Evolutionary conservation across 2,888 invertebrate genomes (phyloP), one percentile per base, ranked within the genome.

Genomic region (Xiphydria camelus): DNA sequence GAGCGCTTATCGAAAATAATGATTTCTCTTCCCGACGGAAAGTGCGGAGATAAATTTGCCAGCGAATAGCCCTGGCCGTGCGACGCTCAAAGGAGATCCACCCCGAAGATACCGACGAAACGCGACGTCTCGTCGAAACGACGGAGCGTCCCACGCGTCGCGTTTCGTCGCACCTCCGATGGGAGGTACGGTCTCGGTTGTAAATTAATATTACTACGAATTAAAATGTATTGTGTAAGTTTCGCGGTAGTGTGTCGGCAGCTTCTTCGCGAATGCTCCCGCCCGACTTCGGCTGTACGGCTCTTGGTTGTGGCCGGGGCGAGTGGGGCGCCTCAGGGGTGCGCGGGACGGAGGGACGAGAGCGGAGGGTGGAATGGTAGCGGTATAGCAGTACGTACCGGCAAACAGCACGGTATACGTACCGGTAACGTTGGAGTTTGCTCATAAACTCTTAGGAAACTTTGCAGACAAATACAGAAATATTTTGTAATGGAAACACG

Each of bases 401-500:
- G 15, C 5, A 29, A 26, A 26, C 26, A 26, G 10, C 26, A 14
- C 12, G 26, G 10, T 26, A 26, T 26, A 17, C 15, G 23, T 21
- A 34, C 23, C 25, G 12, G 50, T 58, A 66, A 61, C 62, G 59
- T 53, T 48, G 48, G 64, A 66, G 66, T 68, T 66, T 64, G 59
- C 67, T 64, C 65, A 59, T 64, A 66, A 70, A 69, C 70, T 70
- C 68, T 70, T 64, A 64, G 50, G 62, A 66, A 68, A 70, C 64
- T 70, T 69, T 53, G 58, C 67, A 68, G 69, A 70, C 70, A 68
- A 68, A 68, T 64, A 67, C 61, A 68, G 67, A 68, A 68, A 69
- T 69, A 70, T 69, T 70, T 68, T 61, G 67, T 65, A 67, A 66
- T 65, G 59, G 66, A 65, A 70, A 68, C 70, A 69, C 70, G 66